phyloP scores from a whole-genome alignment of 2,113 vertebrate genomes.

The Urocitellus parryii region DNA sequence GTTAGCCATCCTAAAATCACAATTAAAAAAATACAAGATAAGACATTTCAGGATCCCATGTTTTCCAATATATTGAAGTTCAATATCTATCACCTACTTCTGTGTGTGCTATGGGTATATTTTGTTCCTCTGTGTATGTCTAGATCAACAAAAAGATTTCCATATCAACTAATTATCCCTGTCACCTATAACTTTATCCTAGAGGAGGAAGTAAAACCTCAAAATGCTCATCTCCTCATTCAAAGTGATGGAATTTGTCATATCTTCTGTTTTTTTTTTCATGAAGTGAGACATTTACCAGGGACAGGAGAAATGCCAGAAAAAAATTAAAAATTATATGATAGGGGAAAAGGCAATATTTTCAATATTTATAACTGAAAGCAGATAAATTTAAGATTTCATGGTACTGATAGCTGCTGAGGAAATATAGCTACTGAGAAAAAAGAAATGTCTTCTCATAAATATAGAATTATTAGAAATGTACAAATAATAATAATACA shows the following conservation, averaged over 20 bases:
- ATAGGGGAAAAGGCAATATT: slow-evolving; percentile 9
- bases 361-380: slow-evolving; percentile 48
- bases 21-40: neutral
- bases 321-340: neutral
- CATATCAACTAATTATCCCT: slow-evolving; percentile 10
- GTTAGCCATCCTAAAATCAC: neutral
- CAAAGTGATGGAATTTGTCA: neutral
- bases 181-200: slow-evolving; percentile 7
- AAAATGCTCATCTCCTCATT: neutral
- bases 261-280: slow-evolving; percentile 19
- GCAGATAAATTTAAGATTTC: slow-evolving; percentile 36
- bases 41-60: neutral
- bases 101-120: neutral
- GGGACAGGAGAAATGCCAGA: neutral
- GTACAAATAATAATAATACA: neutral
- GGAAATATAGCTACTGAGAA: neutral
- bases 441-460: neutral
- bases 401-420: neutral
- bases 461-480: slow-evolving; percentile 7
- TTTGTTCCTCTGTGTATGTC: neutral
- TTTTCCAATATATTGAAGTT: neutral
- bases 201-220: neutral
- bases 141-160: neutral
- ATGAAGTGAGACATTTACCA: slow-evolving; percentile 33
- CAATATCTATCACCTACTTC: neutral